A percentile compares a stretch with the other conserved stretches of the same genome.
These are phyloP conservation scores for Bombylius major DNA, from an alignment of 2,888 invertebrate genomes.

Conservation along the genomic window DNA sequence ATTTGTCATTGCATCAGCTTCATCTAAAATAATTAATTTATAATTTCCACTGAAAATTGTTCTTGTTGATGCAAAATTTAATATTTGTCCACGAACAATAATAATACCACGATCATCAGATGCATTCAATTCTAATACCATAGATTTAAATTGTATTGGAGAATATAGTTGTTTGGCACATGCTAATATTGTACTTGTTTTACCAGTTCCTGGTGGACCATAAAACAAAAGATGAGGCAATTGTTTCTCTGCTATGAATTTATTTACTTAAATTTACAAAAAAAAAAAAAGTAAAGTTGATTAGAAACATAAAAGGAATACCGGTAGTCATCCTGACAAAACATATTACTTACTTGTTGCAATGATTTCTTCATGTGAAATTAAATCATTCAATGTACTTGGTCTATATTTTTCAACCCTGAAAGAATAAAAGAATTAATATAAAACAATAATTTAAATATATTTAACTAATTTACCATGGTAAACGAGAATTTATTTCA, in stretches of 20 bases:
- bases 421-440: conserved; percentile 14
- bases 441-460: not conserved
- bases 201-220: conserved; percentile 97
- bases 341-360: conserved; percentile 64
- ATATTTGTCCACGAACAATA: conserved; percentile 84
- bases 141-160: conserved; percentile 79
- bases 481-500: conserved; percentile 29
- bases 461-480: conserved; percentile 40
- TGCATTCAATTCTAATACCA: conserved; percentile 92
- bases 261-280: conserved; percentile 48
- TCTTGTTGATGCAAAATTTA: conserved; percentile 93
- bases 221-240: conserved; percentile 94
- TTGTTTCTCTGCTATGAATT: conserved; percentile 81
- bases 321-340: not conserved
- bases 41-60: conserved; percentile 89
- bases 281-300: conserved; percentile 3
- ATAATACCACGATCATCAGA: conserved; percentile 97
- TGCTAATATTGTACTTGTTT: conserved; percentile 94
- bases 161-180: conserved; percentile 87
- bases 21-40: conserved; percentile 93
- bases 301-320: not conserved
- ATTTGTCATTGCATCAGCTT: conserved; percentile 99
- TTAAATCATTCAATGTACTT: conserved; percentile 75
- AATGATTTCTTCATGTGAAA: conserved; percentile 95
- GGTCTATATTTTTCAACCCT: conserved; percentile 99